phyloP scores from a whole-genome alignment of 2,888 invertebrate species.

The Dastarcus helophoroides region DNA sequence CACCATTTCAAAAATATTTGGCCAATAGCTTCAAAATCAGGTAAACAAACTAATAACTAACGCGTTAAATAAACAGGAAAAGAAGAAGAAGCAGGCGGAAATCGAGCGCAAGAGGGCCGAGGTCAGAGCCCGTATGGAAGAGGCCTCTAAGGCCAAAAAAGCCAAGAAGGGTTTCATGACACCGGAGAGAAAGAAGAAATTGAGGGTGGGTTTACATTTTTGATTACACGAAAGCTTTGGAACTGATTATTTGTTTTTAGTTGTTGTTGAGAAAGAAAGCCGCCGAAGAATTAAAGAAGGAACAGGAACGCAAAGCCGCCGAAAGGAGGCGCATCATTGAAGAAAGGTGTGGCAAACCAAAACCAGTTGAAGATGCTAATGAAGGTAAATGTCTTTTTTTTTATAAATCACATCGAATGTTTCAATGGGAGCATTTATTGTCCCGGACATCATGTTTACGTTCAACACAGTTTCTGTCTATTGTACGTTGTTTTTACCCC shows the following conservation, averaged over 20 bases:
- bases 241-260: slow-evolving; percentile 39
- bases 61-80: slow-evolving; percentile 55
- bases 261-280: slow-evolving; percentile 99
- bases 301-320: slow-evolving; percentile 97
- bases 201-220: slow-evolving; percentile 64
- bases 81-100: slow-evolving; percentile 95
- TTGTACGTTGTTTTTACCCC: background rate
- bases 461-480: too few relatives aligned
- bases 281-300: slow-evolving; percentile 98
- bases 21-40: slow-evolving; percentile 6
- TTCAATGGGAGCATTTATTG: too few relatives aligned
- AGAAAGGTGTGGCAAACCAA: slow-evolving; percentile 86
- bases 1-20: background rate
- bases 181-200: slow-evolving; percentile 99
- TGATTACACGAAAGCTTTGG: background rate
- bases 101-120: slow-evolving; percentile 98
- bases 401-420: too few relatives aligned
- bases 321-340: slow-evolving; percentile 96
- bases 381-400: slow-evolving; percentile 58
- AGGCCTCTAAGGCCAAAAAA: slow-evolving; percentile 96
- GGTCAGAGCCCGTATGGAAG: slow-evolving; percentile 97
- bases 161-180: slow-evolving; percentile 99
- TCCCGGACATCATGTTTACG: too few relatives aligned
- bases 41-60: background rate
- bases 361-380: slow-evolving; percentile 82